Conservation (phyloP, 1,140 invertebrate genomes). For the Drosophila seguyi region DNA sequence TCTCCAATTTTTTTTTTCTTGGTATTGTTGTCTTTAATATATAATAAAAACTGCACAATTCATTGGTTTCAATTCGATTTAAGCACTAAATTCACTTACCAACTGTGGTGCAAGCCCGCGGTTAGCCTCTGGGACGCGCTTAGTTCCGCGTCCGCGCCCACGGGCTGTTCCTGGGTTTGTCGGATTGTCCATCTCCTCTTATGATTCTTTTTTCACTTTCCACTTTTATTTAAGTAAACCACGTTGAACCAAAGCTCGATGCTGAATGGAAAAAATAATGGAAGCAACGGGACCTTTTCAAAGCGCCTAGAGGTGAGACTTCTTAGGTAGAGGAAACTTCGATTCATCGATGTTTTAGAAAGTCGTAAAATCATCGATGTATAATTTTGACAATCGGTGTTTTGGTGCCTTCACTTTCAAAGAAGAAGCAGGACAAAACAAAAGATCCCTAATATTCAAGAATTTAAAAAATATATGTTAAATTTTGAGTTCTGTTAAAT, state of each 20-base stretch:
- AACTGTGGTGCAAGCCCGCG: conserved; percentile 8
- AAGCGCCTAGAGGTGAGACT: not conserved
- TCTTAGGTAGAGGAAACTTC: too few species aligned
- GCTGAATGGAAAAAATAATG: not conserved
- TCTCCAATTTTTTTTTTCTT: not conserved
- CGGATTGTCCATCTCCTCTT: conserved; percentile 46
- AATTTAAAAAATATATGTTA: too few species aligned
- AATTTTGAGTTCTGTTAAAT: too few species aligned
- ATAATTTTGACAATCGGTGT: too few species aligned
- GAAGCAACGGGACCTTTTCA: not conserved
- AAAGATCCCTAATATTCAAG: too few species aligned
- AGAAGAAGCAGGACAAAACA: too few species aligned
- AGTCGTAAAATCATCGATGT: too few species aligned
- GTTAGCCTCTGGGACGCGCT: conserved; percentile 5
- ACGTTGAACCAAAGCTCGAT: not conserved
- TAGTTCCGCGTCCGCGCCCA: conserved; percentile 48
- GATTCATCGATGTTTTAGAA: too few species aligned
- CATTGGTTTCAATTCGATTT: not conserved
- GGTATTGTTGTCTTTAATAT: too few species aligned
- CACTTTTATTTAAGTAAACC: not conserved
- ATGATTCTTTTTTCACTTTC: not conserved
- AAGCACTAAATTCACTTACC: conserved; percentile 20
- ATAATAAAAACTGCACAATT: too few species aligned
- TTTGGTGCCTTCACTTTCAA: too few species aligned
- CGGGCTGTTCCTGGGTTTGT: conserved; percentile 33